These are phyloP conservation scores for Clitarchus hookeri DNA, from an alignment of 2,888 invertebrate species.

Conservation along the genomic window DNA sequence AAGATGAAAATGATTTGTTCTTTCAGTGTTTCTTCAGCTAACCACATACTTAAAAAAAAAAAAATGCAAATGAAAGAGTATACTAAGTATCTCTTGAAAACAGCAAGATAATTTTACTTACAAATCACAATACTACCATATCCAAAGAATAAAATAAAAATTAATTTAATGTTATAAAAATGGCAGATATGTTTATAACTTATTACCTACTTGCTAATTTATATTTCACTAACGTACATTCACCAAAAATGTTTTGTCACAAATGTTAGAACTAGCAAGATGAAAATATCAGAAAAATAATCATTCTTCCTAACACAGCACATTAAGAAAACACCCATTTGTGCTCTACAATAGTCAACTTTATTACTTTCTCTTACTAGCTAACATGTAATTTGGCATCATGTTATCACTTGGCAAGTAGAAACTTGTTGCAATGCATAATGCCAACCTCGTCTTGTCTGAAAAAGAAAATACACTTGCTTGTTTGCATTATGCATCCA, in stretches of 20 bases:
- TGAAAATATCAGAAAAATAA: neutral
- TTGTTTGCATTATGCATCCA: too few species aligned
- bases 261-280: neutral
- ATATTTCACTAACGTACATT: neutral
- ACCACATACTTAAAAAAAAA: neutral
- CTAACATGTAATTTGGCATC: constrained; percentile 14
- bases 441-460: neutral
- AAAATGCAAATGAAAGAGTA: neutral
- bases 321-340: neutral
- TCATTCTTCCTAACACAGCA: neutral
- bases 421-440: too few species aligned
- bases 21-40: too few species aligned
- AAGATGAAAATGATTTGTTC: too few species aligned
- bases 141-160: neutral
- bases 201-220: neutral
- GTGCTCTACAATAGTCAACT: neutral
- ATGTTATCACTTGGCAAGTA: neutral
- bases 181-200: neutral
- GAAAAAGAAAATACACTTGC: neutral
- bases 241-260: neutral
- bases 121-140: neutral
- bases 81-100: neutral
- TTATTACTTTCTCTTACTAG: neutral
- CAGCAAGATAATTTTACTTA: neutral
- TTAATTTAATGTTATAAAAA: neutral